phyloP scores from a whole-genome alignment of 2,888 invertebrate genomes.

The Thymelicus acteon region DNA sequence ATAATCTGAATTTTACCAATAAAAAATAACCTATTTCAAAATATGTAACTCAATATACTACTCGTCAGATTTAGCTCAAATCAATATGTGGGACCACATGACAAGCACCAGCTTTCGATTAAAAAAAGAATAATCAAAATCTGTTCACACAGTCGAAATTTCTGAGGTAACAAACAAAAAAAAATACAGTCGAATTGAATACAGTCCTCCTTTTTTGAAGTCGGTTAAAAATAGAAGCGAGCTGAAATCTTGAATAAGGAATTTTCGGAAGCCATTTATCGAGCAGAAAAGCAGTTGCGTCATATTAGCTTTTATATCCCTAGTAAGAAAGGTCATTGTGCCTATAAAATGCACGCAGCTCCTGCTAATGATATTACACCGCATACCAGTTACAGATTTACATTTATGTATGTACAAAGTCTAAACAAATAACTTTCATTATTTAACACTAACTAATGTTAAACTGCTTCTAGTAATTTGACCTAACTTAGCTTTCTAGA shows the following conservation, averaged over 20 bases:
- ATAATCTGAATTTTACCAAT: too few species aligned
- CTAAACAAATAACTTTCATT: neutral
- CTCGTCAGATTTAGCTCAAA: too few species aligned
- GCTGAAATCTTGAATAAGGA: neutral
- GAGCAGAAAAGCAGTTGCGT: conserved; percentile 7
- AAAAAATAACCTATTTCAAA: too few species aligned
- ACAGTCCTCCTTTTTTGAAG: too few species aligned
- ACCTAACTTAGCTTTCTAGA: neutral
- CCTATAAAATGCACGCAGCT: conserved; percentile 37
- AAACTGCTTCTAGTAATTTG: conserved; percentile 5
- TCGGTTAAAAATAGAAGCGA: neutral
- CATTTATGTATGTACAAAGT: neutral
- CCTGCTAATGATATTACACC: conserved; percentile 7
- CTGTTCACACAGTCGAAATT: too few species aligned
- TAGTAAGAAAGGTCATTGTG: conserved; percentile 39
- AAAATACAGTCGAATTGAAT: too few species aligned
- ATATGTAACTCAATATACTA: too few species aligned
- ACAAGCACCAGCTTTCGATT: too few species aligned
- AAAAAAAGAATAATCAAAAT: too few species aligned
- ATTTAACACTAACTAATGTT: conserved; percentile 5
- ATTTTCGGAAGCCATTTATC: conserved; percentile 1
- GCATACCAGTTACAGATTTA: neutral
- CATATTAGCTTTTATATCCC: conserved; percentile 35
- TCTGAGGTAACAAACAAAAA: too few species aligned
- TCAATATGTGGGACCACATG: too few species aligned